Evolutionary conservation across 2,888 invertebrate species (phyloP).

Genomic region (Phoenoteleia sp.): DNA sequence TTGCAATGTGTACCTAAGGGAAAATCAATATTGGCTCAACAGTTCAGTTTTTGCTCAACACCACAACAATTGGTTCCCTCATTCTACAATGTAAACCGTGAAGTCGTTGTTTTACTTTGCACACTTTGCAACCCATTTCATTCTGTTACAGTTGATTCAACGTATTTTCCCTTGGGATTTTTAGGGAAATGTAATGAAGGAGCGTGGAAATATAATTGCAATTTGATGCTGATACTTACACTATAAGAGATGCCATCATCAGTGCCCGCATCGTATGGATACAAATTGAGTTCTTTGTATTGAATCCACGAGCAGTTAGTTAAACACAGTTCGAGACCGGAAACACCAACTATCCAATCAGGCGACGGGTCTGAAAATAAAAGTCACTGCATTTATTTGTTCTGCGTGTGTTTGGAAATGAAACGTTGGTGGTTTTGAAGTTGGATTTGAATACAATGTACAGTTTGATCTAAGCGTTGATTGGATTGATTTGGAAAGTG

Average conservation of each 20-base stretch:
- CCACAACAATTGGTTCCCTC: too few relatives aligned
- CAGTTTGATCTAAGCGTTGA: too few relatives aligned
- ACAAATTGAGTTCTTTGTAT: constrained; percentile 93
- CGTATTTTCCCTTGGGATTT: neutral
- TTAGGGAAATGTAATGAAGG: neutral
- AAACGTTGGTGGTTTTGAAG: too few relatives aligned
- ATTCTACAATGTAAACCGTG: too few relatives aligned
- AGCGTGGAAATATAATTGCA: neutral
- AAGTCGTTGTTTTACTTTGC: too few relatives aligned
- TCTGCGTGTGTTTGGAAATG: neutral
- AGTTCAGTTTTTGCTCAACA: too few relatives aligned
- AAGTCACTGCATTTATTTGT: neutral
- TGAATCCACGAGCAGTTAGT: constrained; percentile 97
- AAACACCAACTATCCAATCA: constrained; percentile 99
- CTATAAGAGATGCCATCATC: constrained; percentile 97
- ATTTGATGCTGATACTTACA: constrained; percentile 87
- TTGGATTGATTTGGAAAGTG: too few relatives aligned
- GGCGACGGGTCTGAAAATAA: constrained; percentile 95
- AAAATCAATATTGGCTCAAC: too few relatives aligned
- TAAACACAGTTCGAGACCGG: constrained; percentile 95
- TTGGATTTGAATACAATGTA: too few relatives aligned
- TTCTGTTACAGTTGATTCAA: too few relatives aligned
- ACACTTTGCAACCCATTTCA: too few relatives aligned
- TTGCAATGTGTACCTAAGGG: too few relatives aligned
- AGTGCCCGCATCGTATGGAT: constrained; percentile 98